Percentiles rank a stretch among this genome's conserved stretches.
These are phyloP conservation scores for Bemisia tabaci DNA, from an alignment of 1,140 invertebrate genomes.

Conservation along the genomic window DNA sequence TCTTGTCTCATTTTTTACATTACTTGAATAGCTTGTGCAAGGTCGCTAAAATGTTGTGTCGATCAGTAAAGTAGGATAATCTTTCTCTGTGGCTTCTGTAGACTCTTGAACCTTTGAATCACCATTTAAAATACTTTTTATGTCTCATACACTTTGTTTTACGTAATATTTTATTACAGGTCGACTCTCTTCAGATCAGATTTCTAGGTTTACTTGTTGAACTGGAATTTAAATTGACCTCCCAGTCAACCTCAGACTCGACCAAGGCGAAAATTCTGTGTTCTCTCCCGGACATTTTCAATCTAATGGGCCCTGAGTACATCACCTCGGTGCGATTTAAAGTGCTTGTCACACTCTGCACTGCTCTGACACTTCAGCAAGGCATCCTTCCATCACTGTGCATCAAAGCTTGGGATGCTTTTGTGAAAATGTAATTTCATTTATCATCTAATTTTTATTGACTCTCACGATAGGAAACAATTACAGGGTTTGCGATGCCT, in stretches of 20 bases:
- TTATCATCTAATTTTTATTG: too few relatives aligned
- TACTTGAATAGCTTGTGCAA: too few relatives aligned
- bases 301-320: constrained; percentile 18
- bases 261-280: constrained; percentile 17
- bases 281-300: constrained; percentile 17
- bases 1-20: too few relatives aligned
- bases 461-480: too few relatives aligned
- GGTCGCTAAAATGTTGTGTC: too few relatives aligned
- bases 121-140: too few relatives aligned
- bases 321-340: constrained; percentile 20
- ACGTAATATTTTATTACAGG: constrained; percentile 10
- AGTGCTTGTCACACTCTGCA: constrained; percentile 18
- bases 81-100: too few relatives aligned
- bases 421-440: constrained; percentile 19
- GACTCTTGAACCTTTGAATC: too few relatives aligned
- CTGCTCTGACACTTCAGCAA: constrained; percentile 16
- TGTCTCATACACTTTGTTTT: too few relatives aligned
- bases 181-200: constrained; percentile 15
- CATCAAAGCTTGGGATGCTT: constrained; percentile 18
- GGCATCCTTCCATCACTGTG: constrained; percentile 12
- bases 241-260: constrained; percentile 11
- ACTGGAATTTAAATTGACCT: constrained; percentile 17
- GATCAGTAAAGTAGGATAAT: too few relatives aligned
- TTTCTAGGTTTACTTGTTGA: constrained; percentile 18
- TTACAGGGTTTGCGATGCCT: too few relatives aligned